These are phyloP conservation scores for Acronicta leporina DNA, from an alignment of 2,888 invertebrate genomes.

Conservation along the genomic window DNA sequence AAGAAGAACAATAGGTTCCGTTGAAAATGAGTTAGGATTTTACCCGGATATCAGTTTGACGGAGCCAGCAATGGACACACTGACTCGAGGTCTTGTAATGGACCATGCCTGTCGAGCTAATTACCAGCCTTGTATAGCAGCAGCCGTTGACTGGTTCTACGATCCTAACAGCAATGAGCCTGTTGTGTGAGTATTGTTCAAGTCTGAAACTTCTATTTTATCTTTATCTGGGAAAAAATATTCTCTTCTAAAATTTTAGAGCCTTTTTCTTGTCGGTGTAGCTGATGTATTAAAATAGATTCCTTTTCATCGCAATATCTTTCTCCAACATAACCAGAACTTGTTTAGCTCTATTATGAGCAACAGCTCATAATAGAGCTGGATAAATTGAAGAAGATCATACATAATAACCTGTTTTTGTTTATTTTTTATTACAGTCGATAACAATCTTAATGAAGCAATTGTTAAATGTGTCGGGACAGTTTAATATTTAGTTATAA, in stretches of 20 bases:
- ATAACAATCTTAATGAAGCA: no score
- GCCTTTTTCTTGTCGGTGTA: background rate
- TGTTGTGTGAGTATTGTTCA: constrained; percentile 71
- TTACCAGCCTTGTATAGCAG: constrained; percentile 80
- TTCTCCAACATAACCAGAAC: no score
- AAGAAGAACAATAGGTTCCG: constrained; percentile 66
- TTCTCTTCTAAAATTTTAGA: background rate
- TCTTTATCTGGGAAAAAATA: no score
- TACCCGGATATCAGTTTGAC: constrained; percentile 63
- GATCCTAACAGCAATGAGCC: constrained; percentile 66
- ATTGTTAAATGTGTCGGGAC: no score
- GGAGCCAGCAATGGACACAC: constrained; percentile 74
- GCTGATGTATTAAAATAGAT: background rate
- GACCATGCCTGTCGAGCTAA: constrained; percentile 79
- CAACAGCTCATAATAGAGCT: no score
- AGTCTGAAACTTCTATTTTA: no score
- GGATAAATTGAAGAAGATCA: no score
- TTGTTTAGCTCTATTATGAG: no score
- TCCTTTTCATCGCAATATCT: background rate
- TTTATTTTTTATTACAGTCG: no score
- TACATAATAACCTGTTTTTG: no score
- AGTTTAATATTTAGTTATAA: no score
- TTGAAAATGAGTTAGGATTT: constrained; percentile 77
- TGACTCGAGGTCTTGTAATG: constrained; percentile 83
- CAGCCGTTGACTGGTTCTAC: constrained; percentile 82